Base-by-base conservation (phyloP, 1,140 invertebrate species). In the Apis laboriosa region DNA sequence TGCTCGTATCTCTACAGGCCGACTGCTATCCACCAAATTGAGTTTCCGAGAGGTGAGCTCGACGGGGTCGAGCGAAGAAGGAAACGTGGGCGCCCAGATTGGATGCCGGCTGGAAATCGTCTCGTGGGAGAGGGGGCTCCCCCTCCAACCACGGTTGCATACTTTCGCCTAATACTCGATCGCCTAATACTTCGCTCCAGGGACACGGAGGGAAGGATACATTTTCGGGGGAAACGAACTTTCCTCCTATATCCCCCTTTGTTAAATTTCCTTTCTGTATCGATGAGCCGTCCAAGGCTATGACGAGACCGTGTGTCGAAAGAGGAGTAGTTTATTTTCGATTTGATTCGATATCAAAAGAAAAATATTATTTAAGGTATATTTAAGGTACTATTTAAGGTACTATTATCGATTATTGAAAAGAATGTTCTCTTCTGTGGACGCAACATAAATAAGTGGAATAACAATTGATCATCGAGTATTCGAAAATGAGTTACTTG, bases 91-190 rank as follows among this genome's bases (percentile, higher is more conserved):
- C 77, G 78, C 87, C 78, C 87, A 91, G 90, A 91, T 91, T 91
- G 90, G 89, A 91, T 90, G 84, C 88, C 90, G 88, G 88, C 86
- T 34, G 34, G 90, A 86, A 91, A 91, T 89, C 77, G 87, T 90
- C 89, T 83, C 90, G 53, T 34, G 90, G 84, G 89, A 91, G 67
- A 89, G 55, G 72, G 1, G 67, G 75, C 71, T 67, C 73, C 73
- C 77, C 64, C 9, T 68, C 74, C 70, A 77, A 77, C 66, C 84
- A 56, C 80, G 61, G 77, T 84, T 86, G 87, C 87, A 88, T 89
- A 89, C 86, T 88, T 89, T 74, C 86, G 64, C 70, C 84, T 85
- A 88, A 88, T 88, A 75, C 73, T 66, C 63, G 77, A 88, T 88
- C 80, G 84, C 84, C 86, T 28, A 67, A 1, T 28, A 82, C 79